phyloP scores from a whole-genome alignment of 2,113 vertebrate genomes.

The Chloroceryle aenea region DNA sequence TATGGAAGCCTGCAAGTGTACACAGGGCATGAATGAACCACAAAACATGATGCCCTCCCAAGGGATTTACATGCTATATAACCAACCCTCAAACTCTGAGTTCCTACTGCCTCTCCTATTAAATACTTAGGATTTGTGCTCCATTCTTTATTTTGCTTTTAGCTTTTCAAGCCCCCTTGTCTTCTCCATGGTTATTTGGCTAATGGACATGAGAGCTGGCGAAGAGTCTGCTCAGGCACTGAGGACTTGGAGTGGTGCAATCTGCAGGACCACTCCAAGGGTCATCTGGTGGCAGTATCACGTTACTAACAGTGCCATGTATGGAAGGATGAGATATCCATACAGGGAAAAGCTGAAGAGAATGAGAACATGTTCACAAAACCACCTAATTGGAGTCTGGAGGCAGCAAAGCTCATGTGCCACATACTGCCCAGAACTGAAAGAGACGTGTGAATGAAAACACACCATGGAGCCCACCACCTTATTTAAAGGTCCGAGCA shows the following conservation, averaged over 20 bases:
- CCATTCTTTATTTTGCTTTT: not conserved
- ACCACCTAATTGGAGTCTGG: not conserved
- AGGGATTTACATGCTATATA: not conserved
- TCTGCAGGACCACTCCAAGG: not conserved
- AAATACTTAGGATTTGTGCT: not conserved
- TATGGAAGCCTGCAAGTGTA: not conserved
- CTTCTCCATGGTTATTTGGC: not conserved
- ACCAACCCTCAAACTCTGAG: not conserved
- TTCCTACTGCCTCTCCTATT: not conserved
- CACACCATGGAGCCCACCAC: not conserved
- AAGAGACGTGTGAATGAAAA: not conserved
- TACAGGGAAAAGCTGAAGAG: not conserved
- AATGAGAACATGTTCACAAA: not conserved
- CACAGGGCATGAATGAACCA: not conserved
- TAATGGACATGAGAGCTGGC: not conserved
- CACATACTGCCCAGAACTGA: not conserved
- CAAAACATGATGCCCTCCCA: not conserved
- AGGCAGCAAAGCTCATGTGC: not conserved
- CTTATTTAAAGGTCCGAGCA: not conserved
- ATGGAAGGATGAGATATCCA: not conserved
- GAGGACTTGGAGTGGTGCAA: not conserved
- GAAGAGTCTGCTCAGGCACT: not conserved
- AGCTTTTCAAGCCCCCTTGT: not conserved
- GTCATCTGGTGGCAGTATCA: not conserved
- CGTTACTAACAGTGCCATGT: not conserved